Evolutionary conservation across 2,113 vertebrate species (phyloP).

Genomic region (Larimichthys crocea): DNA sequence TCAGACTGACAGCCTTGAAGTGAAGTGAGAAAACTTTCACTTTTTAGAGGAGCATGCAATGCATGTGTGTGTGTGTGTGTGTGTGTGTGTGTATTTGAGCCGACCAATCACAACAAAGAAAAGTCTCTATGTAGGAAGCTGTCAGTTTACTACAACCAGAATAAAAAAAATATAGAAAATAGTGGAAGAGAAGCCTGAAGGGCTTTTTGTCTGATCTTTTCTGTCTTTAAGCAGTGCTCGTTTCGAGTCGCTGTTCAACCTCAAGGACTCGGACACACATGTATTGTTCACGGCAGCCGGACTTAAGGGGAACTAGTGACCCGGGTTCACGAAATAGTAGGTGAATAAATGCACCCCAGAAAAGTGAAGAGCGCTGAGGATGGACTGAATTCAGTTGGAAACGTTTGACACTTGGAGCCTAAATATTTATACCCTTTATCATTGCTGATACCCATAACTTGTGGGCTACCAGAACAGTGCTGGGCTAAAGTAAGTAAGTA

Average conservation of each 20-base stretch:
- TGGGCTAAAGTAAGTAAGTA: not conserved
- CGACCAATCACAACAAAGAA: slow-evolving; percentile 39
- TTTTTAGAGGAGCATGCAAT: slow-evolving; percentile 7
- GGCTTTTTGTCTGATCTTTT: slow-evolving; percentile 9
- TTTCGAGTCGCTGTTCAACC: slow-evolving; percentile 27
- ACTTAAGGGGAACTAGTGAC: not conserved
- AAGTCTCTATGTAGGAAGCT: slow-evolving; percentile 27
- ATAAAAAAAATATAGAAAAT: slow-evolving; percentile 11
- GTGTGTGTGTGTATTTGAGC: not conserved
- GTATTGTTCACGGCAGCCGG: not conserved
- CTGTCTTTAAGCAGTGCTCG: not conserved
- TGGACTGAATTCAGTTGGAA: not conserved
- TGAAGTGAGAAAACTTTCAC: slow-evolving; percentile 5
- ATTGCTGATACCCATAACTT: not conserved
- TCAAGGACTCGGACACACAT: slow-evolving; percentile 4
- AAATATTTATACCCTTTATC: not conserved
- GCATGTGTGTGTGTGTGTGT: not conserved
- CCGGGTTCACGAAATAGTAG: not conserved
- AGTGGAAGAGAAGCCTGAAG: slow-evolving; percentile 16
- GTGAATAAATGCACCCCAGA: not conserved
- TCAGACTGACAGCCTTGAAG: slow-evolving; percentile 37
- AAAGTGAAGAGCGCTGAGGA: not conserved
- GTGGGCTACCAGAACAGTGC: not conserved
- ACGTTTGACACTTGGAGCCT: not conserved
- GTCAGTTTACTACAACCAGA: slow-evolving; percentile 26